Evolutionary conservation across 2,888 invertebrate genomes (phyloP), one percentile per base, ranked within the genome.

Genomic region (Villa cingulata): DNA sequence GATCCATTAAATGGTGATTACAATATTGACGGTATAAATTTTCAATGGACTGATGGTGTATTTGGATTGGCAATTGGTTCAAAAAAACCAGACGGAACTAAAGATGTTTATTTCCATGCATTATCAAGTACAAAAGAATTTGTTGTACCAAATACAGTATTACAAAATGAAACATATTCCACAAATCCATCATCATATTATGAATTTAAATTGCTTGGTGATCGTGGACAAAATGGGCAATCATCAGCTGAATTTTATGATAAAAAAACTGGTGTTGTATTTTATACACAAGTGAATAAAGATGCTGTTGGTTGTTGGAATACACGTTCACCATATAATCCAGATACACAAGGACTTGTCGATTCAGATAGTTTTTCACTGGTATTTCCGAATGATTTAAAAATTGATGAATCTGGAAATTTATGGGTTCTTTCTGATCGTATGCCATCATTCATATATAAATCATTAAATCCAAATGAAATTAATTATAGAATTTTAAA

Each of bases 21-120:
- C 64, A 81, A 80, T 56, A 77, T 88, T 15, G 82, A 78, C 39
- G 86, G 86, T 6, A 74, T 85, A 19, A 78, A 82, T 61, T 88
- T 87, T 76, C 87, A 87, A 62, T 88, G 86, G 87, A 84, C 83
- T 0, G 87, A 88, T 62, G 87, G 87, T 2, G 75, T 88, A 0
- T 86, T 87, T 57, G 83, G 81, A 16, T 61, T 87, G 53, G 83
- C 86, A 2, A 67, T 86, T 17, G 81, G 80, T 0, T 74, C 75
- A 32, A 71, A 72, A 50, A 72, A 74, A 51, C 67, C 70, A 7
- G 74, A 79, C 56, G 76, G 76, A 27, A 58, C 72, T 54, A 79
- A 81, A 53, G 81, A 80, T 19, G 72, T 86, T 56, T 88, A 84
- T 66, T 88, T 88, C 80, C 88, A 88, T 64, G 76, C 88, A 1